phyloP scores from a whole-genome alignment of 2,113 vertebrate genomes.

The Callocephalon fimbriatum region DNA sequence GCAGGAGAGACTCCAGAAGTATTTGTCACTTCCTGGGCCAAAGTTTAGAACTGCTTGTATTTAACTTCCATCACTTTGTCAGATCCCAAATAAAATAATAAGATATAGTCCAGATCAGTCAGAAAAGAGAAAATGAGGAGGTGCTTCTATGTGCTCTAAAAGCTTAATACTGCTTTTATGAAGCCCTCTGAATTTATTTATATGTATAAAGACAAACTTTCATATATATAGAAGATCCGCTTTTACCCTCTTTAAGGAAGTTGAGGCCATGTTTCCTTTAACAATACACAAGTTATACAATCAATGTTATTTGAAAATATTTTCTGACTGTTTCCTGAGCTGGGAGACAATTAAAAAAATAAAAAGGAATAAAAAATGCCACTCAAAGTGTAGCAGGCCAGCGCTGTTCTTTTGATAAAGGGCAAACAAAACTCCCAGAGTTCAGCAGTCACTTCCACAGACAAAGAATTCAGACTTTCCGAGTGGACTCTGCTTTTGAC shows the following conservation, averaged over 20 bases:
- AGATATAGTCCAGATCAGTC: not conserved
- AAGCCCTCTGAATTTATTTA: not conserved
- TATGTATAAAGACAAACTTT: not conserved
- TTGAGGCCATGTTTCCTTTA: not conserved
- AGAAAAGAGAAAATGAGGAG: not conserved
- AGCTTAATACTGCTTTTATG: not conserved
- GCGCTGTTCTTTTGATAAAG: not conserved
- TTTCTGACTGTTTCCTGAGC: not conserved
- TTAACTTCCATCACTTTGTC: not conserved
- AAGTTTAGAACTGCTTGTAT: not conserved
- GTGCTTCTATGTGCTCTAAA: not conserved
- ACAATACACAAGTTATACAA: not conserved
- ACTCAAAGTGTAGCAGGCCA: not conserved
- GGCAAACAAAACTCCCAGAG: not conserved
- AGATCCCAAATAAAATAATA: not conserved
- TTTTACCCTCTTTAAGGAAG: not conserved
- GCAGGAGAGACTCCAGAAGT: not conserved
- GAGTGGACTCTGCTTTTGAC: not conserved
- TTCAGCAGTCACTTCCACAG: not conserved
- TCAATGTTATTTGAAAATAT: not conserved
- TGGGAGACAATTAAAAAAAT: not conserved
- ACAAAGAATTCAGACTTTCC: not conserved
- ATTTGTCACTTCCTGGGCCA: not conserved
- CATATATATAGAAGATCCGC: not conserved
- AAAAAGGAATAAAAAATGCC: not conserved